These are phyloP conservation scores for Gymnorhina tibicen DNA, from an alignment of 2,113 vertebrate species.

Conservation along the genomic window DNA sequence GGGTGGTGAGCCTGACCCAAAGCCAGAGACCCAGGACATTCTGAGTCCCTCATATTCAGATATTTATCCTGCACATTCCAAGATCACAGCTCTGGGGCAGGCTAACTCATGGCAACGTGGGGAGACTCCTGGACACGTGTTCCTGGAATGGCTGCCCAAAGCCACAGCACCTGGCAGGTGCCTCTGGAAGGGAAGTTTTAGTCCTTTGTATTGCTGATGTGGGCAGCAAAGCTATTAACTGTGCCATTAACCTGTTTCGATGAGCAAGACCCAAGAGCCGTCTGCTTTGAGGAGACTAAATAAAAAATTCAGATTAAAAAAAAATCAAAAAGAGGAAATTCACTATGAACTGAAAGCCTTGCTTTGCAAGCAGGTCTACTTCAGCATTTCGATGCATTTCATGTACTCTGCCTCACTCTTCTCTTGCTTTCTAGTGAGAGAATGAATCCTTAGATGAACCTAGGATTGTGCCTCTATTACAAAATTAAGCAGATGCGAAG, in stretches of 20 bases:
- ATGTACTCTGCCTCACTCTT: not conserved
- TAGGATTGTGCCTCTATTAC: not conserved
- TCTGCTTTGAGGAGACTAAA: not conserved
- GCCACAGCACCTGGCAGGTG: not conserved
- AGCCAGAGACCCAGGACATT: fast-evolving
- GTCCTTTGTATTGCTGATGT: not conserved
- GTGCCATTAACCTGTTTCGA: not conserved
- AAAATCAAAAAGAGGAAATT: not conserved
- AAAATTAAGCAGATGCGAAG: not conserved
- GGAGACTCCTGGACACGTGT: fast-evolving
- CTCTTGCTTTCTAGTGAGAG: not conserved
- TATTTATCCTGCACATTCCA: not conserved
- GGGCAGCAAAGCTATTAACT: not conserved
- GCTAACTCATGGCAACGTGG: not conserved
- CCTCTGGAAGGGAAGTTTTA: not conserved
- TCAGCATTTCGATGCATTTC: conserved; percentile 3
- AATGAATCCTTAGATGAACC: conserved; percentile 40
- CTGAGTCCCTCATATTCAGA: not conserved
- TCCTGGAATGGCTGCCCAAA: not conserved
- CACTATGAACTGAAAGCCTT: not conserved
- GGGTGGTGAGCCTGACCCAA: not conserved
- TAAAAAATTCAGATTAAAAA: not conserved
- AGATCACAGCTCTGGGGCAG: not conserved
- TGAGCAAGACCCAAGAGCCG: not conserved
- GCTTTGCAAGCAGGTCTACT: conserved; percentile 4